A percentile compares a stretch with the other conserved stretches of the same genome.
Evolutionary conservation across 1,140 invertebrate species (phyloP).

Genomic region (Hirudo medicinalis): DNA sequence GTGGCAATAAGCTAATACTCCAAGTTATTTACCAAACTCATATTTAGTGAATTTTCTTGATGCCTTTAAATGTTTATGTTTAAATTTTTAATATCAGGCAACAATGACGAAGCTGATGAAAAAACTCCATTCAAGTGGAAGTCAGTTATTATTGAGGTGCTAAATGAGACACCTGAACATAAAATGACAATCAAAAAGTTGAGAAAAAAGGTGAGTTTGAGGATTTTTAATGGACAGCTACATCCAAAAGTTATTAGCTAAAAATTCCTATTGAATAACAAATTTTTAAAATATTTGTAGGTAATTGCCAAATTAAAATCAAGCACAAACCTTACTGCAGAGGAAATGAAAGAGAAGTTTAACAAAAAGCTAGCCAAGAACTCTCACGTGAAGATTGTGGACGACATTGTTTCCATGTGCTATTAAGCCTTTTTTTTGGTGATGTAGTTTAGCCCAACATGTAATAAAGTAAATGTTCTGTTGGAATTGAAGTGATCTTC

Average conservation of each 20-base stretch:
- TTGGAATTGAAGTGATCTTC: too few relatives aligned
- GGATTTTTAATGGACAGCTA: too few relatives aligned
- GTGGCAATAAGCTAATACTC: neutral
- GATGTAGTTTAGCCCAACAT: too few relatives aligned
- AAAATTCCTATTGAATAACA: neutral
- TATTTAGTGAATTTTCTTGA: neutral
- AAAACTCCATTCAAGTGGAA: constrained; percentile 24
- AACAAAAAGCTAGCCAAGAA: neutral
- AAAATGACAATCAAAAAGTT: constrained; percentile 31
- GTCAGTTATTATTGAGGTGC: constrained; percentile 26
- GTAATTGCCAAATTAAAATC: neutral
- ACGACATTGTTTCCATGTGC: neutral
- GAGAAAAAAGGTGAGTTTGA: constrained; percentile 28
- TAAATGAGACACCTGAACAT: constrained; percentile 24
- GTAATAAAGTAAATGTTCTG: too few relatives aligned
- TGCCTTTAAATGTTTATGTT: neutral
- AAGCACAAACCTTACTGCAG: neutral
- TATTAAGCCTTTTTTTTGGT: too few relatives aligned
- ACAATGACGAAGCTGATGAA: too few relatives aligned
- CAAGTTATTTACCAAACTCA: neutral
- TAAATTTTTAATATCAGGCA: neutral
- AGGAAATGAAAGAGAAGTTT: neutral
- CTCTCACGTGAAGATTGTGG: neutral
- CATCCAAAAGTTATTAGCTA: too few relatives aligned
- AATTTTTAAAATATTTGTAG: neutral